Evolutionary conservation across 2,113 vertebrate species (phyloP), one percentile per base, ranked within the genome.

Genomic region (Engystomops pustulosus): DNA sequence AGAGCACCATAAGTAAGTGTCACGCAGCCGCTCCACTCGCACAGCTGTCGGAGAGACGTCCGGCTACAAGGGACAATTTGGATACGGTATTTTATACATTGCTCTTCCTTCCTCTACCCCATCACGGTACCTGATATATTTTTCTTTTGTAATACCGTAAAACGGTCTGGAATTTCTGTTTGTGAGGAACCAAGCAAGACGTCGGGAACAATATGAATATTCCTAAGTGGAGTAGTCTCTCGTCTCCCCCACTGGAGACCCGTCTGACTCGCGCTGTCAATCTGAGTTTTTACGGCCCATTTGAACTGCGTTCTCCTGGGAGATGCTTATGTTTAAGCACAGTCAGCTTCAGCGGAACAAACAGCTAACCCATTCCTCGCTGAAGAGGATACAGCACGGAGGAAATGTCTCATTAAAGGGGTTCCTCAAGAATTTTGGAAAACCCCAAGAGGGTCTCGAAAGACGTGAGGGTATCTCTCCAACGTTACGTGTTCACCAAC

Each of bases 281-380:
- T 84, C 81, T 75, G 58, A 77, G 72, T 84, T 84, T n/a, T 77
- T 74, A 84, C 72, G 58, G 72, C 58, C 81, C 81, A 84, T 84
- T 84, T 84, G 58, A 76, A 49, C 44, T 4, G 45, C 10, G 18
- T 23, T 49, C 81, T 84, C 81, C 41, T 32, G 53, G 38, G 81
- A 84, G 51, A 49, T 25, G 34, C 81, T 77, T 67, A 58, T 65
- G 81, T 84, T 38, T 77, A 77, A 77, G 74, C 30, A 49, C 71
- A 75, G 55, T 60, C 70, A 34, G 55, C 25, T 34, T n/a, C 17
- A 34, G 15, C 53, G 51, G 34, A 83, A 65, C 53, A 83, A 45
- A 45, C 38, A 18, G 58, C 14, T 84, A 75, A 84, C 81, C 71
- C 71, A 4, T 49, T 68, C n/a, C 7, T 5, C 38, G 41, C 71